Evolutionary conservation across 2,113 vertebrate species (phyloP).

Genomic region (Mus pahari): DNA sequence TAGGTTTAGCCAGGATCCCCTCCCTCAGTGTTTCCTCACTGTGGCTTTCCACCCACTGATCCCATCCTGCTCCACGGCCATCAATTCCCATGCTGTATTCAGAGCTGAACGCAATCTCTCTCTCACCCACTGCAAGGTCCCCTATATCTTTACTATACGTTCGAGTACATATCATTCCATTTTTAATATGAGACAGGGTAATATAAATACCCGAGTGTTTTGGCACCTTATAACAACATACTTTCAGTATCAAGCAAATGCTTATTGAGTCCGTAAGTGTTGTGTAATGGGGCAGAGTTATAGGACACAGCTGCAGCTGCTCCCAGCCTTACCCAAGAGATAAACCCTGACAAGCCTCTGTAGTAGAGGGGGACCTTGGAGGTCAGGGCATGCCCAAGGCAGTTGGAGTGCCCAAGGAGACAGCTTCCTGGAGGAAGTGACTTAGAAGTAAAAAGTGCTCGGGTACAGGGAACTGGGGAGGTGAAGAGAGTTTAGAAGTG

Average conservation of each 20-base stretch:
- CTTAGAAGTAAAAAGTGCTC: not conserved
- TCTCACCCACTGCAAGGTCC: not conserved
- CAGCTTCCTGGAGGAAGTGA: not conserved
- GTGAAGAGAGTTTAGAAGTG: not conserved
- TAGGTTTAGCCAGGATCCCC: not conserved
- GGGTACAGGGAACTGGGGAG: not conserved
- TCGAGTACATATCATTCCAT: not conserved
- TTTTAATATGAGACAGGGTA: not conserved
- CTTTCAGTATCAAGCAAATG: slow-evolving; percentile 17
- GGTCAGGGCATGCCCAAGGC: not conserved
- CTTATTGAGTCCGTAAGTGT: not conserved
- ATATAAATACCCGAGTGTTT: not conserved
- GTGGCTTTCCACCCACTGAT: not conserved
- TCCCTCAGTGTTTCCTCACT: not conserved
- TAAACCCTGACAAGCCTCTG: not conserved
- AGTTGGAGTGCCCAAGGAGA: not conserved
- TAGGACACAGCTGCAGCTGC: not conserved
- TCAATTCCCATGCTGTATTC: not conserved
- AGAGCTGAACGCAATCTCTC: not conserved
- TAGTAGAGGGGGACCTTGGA: not conserved
- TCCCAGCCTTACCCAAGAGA: not conserved
- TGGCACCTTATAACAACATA: not conserved
- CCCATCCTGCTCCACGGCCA: not conserved
- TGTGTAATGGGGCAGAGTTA: not conserved
- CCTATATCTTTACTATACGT: not conserved